Evolutionary conservation across 2,888 invertebrate genomes (phyloP).

Genomic region (Cerastoderma edule): DNA sequence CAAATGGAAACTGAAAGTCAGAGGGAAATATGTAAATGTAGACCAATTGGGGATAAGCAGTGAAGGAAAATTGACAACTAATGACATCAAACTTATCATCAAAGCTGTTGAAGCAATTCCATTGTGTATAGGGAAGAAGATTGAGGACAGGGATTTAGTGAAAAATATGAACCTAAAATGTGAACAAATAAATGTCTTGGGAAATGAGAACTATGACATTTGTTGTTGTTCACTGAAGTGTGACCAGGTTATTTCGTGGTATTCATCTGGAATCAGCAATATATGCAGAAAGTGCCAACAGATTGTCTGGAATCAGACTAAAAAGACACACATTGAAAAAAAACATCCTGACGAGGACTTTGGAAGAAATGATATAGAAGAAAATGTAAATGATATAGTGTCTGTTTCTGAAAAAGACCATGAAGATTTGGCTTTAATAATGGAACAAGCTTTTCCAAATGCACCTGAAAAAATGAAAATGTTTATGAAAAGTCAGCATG

Average conservation of each 20-base stretch:
- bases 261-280: background rate
- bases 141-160: too few species aligned
- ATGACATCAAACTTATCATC: too few species aligned
- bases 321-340: background rate
- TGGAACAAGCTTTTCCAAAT: constrained; percentile 33
- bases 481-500: constrained; percentile 33
- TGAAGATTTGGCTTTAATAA: constrained; percentile 21
- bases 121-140: too few species aligned
- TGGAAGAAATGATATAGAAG: background rate
- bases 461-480: constrained; percentile 31
- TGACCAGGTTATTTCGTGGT: background rate
- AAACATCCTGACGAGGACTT: background rate
- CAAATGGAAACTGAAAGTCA: too few species aligned
- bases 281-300: background rate
- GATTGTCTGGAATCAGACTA: background rate
- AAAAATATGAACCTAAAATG: too few species aligned
- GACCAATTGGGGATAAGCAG: too few species aligned
- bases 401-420: constrained; percentile 7
- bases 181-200: background rate
- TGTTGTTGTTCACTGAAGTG: too few species aligned
- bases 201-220: background rate
- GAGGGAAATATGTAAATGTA: too few species aligned
- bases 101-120: too few species aligned
- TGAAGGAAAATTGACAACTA: too few species aligned
- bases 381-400: background rate